Evolutionary conservation across 2,797 vertebrate species (phyloP), one percentile per base, ranked within the genome.

Genomic region (Xenops minutus): DNA sequence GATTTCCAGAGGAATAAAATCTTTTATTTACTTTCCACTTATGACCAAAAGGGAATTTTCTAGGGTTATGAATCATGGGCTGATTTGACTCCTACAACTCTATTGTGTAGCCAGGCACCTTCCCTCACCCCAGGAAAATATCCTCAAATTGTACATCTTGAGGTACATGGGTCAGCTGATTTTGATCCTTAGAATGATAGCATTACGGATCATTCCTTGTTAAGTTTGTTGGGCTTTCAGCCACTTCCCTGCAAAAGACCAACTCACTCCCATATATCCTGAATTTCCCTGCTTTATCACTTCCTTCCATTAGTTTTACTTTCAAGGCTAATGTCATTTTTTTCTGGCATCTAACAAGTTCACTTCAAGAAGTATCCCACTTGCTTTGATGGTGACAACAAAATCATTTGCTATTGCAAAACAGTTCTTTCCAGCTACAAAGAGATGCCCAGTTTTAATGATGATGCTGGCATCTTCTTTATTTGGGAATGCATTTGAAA

Each of bases 381-480:
- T 92, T 90, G 62, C 63, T 92, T 90, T 75, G 55, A 82, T 14
- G 46, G 36, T 7, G 5, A 88, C 44, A 87, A 85, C 14, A 91
- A 87, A 93, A 93, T 89, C 29, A 93, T 56, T 63, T 82, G 34
- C 63, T 85, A 74, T 39, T 74, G 59, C 83, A 92, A 86, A 92
- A 63, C 23, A 52, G 79, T 55, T 80, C 80, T 87, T 73, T 87
- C 69, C 91, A 92, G 56, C 63, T 77, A 88, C 39, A 67, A 93
- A 90, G 54, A 86, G 69, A 83, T 95, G 93, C 32, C 80, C 77
- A 63, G 59, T 90, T 95, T 93, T 90, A 95, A 90, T 88, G 88
- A 94, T 75, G 85, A 89, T 93, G 85, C 66, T 85, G 88, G 83
- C 92, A 95, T 88, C 93, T 94, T 86, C 83, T 69, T 88, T 92